Conservation (phyloP, 2,113 vertebrate genomes). For the Dicerorhinus sumatrensis region DNA sequence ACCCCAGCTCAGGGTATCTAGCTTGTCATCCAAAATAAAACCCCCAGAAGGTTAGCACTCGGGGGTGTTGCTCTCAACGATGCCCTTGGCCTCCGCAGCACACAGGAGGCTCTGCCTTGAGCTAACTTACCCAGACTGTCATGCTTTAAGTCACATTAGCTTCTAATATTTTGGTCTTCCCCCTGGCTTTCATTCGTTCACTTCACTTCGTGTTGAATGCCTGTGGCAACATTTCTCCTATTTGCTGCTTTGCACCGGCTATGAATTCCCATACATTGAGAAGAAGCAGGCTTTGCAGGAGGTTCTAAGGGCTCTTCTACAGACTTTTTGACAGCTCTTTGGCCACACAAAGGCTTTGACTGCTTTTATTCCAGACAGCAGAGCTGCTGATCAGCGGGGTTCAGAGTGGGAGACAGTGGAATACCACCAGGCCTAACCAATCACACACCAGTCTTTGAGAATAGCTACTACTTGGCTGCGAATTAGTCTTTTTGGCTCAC, state of each 20-base stretch:
- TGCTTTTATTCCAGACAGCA: not conserved
- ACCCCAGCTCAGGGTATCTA: not conserved
- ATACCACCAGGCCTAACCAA: not conserved
- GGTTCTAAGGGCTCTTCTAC: not conserved
- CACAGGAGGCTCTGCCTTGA: not conserved
- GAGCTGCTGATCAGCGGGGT: not conserved
- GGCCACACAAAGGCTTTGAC: not conserved
- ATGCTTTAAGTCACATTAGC: not conserved
- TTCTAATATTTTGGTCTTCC: not conserved
- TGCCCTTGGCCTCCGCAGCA: not conserved
- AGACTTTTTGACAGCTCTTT: not conserved
- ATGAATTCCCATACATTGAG: not conserved
- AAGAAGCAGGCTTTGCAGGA: not conserved
- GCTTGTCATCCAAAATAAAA: not conserved
- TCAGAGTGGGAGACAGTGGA: not conserved
- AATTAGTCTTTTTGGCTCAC: not conserved
- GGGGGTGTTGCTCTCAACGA: not conserved
- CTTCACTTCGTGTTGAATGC: not conserved
- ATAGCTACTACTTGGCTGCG: not conserved
- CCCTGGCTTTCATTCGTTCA: not conserved
- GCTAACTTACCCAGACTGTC: not conserved
- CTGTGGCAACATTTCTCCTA: not conserved
- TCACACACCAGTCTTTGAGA: not conserved
- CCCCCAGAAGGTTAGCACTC: not conserved
- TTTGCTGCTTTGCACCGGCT: not conserved